Evolutionary conservation across 2,888 invertebrate species (phyloP).

Genomic region (Eubasilissa splendida): DNA sequence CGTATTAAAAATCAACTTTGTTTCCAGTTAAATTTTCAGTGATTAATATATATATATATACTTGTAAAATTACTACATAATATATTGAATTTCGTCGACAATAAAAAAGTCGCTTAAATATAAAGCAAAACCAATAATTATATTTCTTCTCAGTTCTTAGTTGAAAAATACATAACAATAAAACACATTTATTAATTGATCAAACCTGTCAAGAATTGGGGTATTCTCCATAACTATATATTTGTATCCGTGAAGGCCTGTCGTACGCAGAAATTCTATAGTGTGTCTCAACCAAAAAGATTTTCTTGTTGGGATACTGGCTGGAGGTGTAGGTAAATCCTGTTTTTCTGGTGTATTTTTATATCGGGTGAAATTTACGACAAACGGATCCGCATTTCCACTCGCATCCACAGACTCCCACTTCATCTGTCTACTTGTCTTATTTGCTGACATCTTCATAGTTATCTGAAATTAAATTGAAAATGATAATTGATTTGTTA

Average conservation of each 20-base stretch:
- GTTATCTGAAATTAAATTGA: no score
- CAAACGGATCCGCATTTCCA: not conserved
- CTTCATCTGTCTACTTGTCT: not conserved
- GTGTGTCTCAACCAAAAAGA: conserved; percentile 50
- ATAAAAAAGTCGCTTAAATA: no score
- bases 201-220: conserved; percentile 73
- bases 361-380: not conserved
- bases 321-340: not conserved
- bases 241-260: conserved; percentile 81
- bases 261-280: conserved; percentile 77
- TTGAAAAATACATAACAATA: no score
- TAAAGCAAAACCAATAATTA: no score
- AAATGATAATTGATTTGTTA: no score
- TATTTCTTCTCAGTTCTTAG: no score
- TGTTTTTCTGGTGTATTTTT: not conserved
- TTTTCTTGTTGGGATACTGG: not conserved
- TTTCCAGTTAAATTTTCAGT: no score
- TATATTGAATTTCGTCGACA: no score
- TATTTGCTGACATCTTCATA: not conserved
- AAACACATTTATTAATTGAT: no score
- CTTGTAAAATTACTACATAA: no score
- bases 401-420: not conserved
- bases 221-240: conserved; percentile 77
- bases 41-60: no score
- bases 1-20: no score